A percentile compares a stretch with the other conserved stretches of the same genome.
These are phyloP conservation scores for Eulemur rufifrons DNA, from an alignment of 2,113 vertebrate species.

Conservation along the genomic window DNA sequence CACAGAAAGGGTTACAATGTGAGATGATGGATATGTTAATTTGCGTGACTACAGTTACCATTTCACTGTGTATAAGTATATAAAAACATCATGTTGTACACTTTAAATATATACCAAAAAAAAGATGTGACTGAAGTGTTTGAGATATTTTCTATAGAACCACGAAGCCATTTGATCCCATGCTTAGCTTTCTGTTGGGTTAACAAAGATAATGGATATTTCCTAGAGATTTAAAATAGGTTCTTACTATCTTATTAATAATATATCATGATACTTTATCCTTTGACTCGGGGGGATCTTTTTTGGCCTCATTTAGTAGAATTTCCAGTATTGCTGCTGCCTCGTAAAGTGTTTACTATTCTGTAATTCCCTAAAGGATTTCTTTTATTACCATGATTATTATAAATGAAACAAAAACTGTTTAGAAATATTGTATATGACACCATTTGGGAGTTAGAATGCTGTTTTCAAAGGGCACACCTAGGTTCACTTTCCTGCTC, in stretches of 20 bases:
- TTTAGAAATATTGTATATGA: background rate
- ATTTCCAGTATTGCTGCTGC: background rate
- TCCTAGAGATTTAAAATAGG: background rate
- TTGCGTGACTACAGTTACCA: background rate
- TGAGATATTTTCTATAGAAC: background rate
- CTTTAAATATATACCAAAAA: background rate
- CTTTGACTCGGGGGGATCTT: background rate
- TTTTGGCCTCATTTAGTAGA: background rate
- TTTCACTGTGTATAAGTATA: background rate
- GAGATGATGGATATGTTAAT: background rate
- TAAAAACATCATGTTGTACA: background rate
- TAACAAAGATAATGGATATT: slow-evolving; percentile 23
- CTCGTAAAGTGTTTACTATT: slow-evolving; percentile 20
- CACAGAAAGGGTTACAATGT: background rate
- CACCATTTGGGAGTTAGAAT: background rate
- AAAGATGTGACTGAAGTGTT: background rate
- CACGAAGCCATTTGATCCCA: background rate
- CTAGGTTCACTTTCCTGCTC: background rate
- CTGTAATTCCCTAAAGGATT: background rate
- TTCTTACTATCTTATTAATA: background rate
- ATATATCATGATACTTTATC: background rate
- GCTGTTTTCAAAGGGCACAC: background rate
- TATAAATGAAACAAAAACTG: background rate
- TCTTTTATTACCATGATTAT: background rate
- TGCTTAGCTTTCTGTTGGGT: background rate